Evolutionary conservation across 2,797 vertebrate genomes (phyloP).

Genomic region (Tragelaphus oryx): DNA sequence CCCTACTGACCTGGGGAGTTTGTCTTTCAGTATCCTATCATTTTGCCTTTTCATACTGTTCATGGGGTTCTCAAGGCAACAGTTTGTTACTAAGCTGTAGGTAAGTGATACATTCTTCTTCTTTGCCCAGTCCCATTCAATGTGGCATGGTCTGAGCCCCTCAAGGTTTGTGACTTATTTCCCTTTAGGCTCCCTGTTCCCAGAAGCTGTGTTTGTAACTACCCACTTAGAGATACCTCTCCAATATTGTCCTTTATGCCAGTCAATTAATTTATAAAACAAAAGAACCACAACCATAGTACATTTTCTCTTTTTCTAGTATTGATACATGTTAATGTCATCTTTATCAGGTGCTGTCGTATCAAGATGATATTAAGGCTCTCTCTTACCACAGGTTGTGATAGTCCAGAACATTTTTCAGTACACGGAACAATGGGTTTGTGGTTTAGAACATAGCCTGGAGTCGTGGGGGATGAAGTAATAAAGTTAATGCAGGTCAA

Average conservation of each 20-base stretch:
- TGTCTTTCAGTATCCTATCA: too few species aligned
- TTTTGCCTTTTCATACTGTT: too few species aligned
- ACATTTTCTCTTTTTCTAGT: background rate
- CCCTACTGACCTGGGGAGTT: too few species aligned
- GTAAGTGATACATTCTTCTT: background rate
- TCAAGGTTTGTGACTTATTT: background rate
- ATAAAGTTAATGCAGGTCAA: conserved; percentile 15
- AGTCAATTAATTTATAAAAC: conserved; percentile 58
- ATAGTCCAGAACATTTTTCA: conserved; percentile 48
- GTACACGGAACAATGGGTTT: background rate
- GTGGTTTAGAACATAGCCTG: conserved; percentile 43
- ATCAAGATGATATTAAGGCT: conserved; percentile 61
- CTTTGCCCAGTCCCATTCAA: background rate
- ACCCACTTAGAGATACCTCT: conserved; percentile 16
- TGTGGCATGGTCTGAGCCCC: background rate
- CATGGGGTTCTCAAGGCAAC: too few species aligned
- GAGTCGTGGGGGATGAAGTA: conserved; percentile 15
- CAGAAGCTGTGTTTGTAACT: conserved; percentile 38
- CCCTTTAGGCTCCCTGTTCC: background rate
- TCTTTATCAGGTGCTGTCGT: conserved; percentile 59
- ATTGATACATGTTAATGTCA: conserved; percentile 50
- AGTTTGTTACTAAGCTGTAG: background rate
- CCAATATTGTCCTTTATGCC: background rate
- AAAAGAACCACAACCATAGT: background rate
- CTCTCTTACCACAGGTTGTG: conserved; percentile 64